These are phyloP conservation scores for Strigamia maritima DNA, from an alignment of 2,888 invertebrate genomes.

Conservation along the genomic window DNA sequence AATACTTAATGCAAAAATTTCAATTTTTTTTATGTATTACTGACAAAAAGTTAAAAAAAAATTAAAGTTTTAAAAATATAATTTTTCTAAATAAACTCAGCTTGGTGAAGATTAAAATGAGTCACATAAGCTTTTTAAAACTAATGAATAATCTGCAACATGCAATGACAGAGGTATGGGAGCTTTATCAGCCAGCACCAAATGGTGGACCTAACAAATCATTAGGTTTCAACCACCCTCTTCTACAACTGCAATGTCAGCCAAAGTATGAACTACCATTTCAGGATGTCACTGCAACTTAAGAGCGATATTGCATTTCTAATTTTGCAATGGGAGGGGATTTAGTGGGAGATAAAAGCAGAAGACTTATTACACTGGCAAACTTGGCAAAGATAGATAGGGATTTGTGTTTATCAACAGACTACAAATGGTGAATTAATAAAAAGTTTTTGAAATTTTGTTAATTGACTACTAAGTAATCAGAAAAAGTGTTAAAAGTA, in stretches of 20 bases:
- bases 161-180: background rate
- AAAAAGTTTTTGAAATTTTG: background rate
- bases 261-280: constrained; percentile 4
- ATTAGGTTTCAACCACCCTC: background rate
- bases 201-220: background rate
- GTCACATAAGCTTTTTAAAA: background rate
- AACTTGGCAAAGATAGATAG: background rate
- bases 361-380: background rate
- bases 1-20: too few relatives aligned
- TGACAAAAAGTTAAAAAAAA: too few relatives aligned
- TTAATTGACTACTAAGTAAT: background rate
- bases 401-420: background rate
- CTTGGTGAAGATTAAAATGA: background rate
- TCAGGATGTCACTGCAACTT: background rate
- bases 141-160: background rate
- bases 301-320: background rate
- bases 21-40: too few relatives aligned
- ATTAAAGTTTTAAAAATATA: too few relatives aligned
- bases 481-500: too few relatives aligned
- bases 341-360: background rate
- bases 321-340: background rate
- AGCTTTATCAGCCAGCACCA: background rate
- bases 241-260: background rate
- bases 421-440: background rate
- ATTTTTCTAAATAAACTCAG: background rate